Base-by-base conservation (phyloP, 1,140 invertebrate genomes). In the Epicauta chinensis region DNA sequence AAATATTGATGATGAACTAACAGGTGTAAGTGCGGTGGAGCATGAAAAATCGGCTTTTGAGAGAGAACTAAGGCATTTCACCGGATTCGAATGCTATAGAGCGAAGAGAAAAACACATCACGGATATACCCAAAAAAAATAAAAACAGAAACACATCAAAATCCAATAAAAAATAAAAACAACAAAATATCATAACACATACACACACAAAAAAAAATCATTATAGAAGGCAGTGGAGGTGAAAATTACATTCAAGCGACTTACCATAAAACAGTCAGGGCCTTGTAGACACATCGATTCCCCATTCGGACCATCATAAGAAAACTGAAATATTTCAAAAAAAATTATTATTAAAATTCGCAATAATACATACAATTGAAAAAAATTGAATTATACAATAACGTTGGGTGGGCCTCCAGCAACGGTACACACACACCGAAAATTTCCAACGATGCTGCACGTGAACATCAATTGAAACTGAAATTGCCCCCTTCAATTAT, bases 241-340 rank as follows among this genome's bases (percentile, higher is more conserved):
- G 59, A 60, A 60, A 60, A 60, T 60, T 60, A 49, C 55, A 44
- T 45, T 50, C 39, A 39, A 30, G 10, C 5, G 11, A 76, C 77
- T 79, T 65, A 81, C 79, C 78, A 80, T 80, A 72, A 80, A 81
- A 67, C 79, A 81, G 70, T 80, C 79, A 50, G 79, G 77, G 64
- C 77, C 78, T 64, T 81, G 79, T 64, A 81, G 72, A 68, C 79
- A 81, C 64, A 77, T 77, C 36, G 77, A 77, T 70, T 80, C 78
- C 66, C 76, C 76, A 61, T 76, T 70, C n/a, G 70, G 74, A 64
- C 62, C 77, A 67, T 73, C 70, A 66, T 68, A 68, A 62, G 70
- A 73, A 54, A 79, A 79, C 77, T 79, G 75, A 53, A 75, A 77
- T n/a, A n/a, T n/a, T 71, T 73, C 68, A 61, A 71, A 58, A 55